These are phyloP conservation scores for Lutjanus campechanus DNA, from an alignment of 2,797 vertebrate genomes.

Conservation along the genomic window DNA sequence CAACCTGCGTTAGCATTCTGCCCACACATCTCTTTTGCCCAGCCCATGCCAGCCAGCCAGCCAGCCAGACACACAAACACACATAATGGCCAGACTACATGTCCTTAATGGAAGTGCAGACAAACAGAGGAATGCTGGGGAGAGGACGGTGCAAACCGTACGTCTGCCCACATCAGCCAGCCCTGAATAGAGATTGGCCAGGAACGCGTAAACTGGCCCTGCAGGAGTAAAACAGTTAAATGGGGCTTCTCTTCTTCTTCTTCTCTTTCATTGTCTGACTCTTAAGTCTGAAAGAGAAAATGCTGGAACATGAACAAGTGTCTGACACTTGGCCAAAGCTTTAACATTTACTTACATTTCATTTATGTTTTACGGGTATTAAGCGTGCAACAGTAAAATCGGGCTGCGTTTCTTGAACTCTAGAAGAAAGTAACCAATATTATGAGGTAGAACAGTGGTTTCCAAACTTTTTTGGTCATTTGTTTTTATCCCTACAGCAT, in stretches of 20 bases:
- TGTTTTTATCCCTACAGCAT: neutral
- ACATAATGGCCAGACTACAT: conserved; percentile 72
- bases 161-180: conserved; percentile 77
- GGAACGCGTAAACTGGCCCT: conserved; percentile 76
- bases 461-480: neutral
- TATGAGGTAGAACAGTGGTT: neutral
- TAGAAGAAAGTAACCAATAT: neutral
- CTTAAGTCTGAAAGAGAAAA: conserved; percentile 69
- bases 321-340: conserved; percentile 45
- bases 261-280: conserved; percentile 65
- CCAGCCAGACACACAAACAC: conserved; percentile 66
- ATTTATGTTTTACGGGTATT: conserved; percentile 23
- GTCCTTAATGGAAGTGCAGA: conserved; percentile 73
- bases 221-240: conserved; percentile 75
- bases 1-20: conserved; percentile 75
- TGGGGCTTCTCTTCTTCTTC: conserved; percentile 65
- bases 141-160: conserved; percentile 62
- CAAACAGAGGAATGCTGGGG: conserved; percentile 77
- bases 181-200: conserved; percentile 80
- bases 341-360: conserved; percentile 35
- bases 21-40: conserved; percentile 58
- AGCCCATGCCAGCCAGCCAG: conserved; percentile 56
- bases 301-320: conserved; percentile 56
- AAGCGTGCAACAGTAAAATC: neutral
- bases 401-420: neutral